Percentiles rank a stretch among this genome's conserved stretches.
Evolutionary conservation across 2,797 vertebrate genomes (phyloP).

Genomic region (Darevskia mixta): DNA sequence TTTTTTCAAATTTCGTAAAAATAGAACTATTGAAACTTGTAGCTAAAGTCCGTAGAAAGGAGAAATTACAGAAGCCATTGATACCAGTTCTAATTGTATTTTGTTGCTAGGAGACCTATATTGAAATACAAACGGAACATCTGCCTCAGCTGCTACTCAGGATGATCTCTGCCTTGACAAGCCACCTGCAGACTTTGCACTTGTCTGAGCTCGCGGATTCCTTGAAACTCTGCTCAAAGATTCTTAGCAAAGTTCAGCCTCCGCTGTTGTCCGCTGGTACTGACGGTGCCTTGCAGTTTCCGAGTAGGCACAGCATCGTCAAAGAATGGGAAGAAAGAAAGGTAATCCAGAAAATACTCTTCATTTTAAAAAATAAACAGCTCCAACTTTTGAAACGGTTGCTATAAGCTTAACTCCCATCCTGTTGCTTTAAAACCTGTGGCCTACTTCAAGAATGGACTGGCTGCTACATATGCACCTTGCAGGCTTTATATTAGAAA

Average conservation of each 20-base stretch:
- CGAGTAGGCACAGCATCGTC: slow-evolving; percentile 74
- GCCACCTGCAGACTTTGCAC: slow-evolving; percentile 88
- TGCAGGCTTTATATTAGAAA: neutral
- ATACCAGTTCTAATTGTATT: slow-evolving; percentile 11
- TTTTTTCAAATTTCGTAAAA: neutral
- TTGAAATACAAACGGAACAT: slow-evolving; percentile 99
- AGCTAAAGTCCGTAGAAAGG: neutral
- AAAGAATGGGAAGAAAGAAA: slow-evolving; percentile 87
- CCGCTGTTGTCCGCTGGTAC: slow-evolving; percentile 88
- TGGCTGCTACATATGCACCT: neutral
- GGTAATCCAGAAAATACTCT: slow-evolving; percentile 75
- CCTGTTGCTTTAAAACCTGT: neutral
- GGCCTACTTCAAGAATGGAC: neutral
- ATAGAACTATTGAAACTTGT: neutral
- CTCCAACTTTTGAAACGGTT: neutral
- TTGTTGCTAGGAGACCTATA: slow-evolving; percentile 92
- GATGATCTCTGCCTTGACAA: slow-evolving; percentile 94
- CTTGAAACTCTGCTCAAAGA: slow-evolving; percentile 96
- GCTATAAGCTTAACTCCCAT: neutral
- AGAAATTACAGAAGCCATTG: neutral
- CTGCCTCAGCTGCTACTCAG: slow-evolving; percentile 94
- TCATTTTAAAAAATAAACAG: neutral
- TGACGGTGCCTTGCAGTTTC: slow-evolving; percentile 79
- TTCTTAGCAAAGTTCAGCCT: slow-evolving; percentile 98
- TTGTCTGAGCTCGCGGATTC: slow-evolving; percentile 93